Percentiles rank a stretch among this genome's conserved stretches.
Conservation (phyloP, 2,888 invertebrate genomes). For the Tiphia femorata region DNA sequence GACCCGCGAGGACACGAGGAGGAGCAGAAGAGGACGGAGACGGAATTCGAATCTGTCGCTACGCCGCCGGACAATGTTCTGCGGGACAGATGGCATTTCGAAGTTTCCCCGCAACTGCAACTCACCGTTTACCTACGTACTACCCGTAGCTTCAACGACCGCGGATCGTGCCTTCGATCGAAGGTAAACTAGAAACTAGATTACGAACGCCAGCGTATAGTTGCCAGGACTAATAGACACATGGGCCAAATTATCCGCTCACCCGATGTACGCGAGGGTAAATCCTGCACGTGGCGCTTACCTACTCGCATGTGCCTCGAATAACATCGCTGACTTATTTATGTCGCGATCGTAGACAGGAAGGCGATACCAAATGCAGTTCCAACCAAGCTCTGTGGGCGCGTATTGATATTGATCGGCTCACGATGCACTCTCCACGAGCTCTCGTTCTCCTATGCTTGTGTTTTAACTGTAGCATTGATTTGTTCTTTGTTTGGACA, state of each 20-base stretch:
- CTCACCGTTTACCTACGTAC: slow-evolving; percentile 21
- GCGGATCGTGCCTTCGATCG: slow-evolving; percentile 40
- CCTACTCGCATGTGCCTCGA: too few species aligned
- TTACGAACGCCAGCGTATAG: slow-evolving; percentile 56
- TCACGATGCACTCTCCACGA: too few species aligned
- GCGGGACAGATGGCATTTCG: slow-evolving; percentile 36
- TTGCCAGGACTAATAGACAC: slow-evolving; percentile 52
- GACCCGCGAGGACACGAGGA: too few species aligned
- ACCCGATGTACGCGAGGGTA: slow-evolving; percentile 3
- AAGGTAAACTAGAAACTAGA: slow-evolving; percentile 58
- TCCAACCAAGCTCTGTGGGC: too few species aligned
- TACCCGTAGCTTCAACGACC: slow-evolving; percentile 20
- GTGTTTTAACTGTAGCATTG: too few species aligned
- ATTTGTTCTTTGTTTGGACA: too few species aligned
- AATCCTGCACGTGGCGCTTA: slow-evolving; percentile 4
- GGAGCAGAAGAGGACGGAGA: slow-evolving; percentile 2
- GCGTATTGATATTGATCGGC: too few species aligned
- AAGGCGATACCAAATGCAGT: too few species aligned
- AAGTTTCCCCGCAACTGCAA: slow-evolving; percentile 34
- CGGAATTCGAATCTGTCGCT: slow-evolving; percentile 21
- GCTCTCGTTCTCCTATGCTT: too few species aligned
- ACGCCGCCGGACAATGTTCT: slow-evolving; percentile 5
- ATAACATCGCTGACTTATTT: too few species aligned
- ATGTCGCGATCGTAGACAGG: too few species aligned
- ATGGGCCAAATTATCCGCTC: slow-evolving; percentile 35